These are phyloP conservation scores for Eupithecia exiguata DNA, from an alignment of 2,888 invertebrate genomes.

Conservation along the genomic window DNA sequence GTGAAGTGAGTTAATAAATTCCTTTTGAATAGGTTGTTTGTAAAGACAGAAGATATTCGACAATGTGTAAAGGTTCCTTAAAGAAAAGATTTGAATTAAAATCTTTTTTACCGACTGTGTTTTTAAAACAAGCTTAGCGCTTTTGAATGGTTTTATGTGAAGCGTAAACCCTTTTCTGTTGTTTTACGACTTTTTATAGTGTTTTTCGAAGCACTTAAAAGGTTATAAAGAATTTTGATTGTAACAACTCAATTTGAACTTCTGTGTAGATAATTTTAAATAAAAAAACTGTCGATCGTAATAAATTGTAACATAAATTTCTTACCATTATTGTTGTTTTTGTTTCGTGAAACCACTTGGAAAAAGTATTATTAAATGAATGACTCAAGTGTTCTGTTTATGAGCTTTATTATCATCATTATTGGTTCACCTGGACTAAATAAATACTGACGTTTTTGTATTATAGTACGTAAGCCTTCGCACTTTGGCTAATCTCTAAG, in stretches of 20 bases:
- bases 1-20: not conserved
- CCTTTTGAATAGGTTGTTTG: not conserved
- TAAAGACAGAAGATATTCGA: not conserved
- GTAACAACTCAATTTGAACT: conserved; percentile 3
- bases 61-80: not conserved
- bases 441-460: no score
- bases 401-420: no score
- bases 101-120: not conserved
- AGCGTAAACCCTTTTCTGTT: conserved; percentile 1
- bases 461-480: no score
- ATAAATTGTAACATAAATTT: not conserved
- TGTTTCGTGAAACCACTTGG: not conserved
- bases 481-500: no score
- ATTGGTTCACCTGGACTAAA: not conserved
- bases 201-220: not conserved
- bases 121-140: not conserved
- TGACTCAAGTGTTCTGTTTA: no score
- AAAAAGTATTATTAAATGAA: not conserved
- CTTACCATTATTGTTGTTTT: not conserved
- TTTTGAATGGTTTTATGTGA: not conserved
- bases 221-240: not conserved
- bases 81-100: not conserved
- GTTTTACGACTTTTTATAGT: conserved; percentile 7
- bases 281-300: not conserved
- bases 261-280: not conserved